Percentiles rank a stretch among this genome's conserved stretches.
phyloP scores from a whole-genome alignment of 1,140 invertebrate genomes.

The Sitophilus oryzae region DNA sequence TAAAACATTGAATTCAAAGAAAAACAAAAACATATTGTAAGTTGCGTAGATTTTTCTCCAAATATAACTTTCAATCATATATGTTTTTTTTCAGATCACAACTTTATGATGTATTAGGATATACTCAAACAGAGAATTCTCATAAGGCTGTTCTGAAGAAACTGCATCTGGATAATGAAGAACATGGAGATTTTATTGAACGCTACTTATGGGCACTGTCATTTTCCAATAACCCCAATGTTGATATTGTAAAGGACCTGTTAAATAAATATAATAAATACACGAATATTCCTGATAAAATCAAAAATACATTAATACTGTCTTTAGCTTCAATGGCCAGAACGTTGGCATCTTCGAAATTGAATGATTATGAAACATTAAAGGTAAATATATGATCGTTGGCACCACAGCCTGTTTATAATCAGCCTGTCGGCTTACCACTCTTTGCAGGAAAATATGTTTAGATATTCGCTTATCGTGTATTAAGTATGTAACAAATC shows the following conservation, averaged over 20 bases:
- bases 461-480: too few relatives aligned
- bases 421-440: too few relatives aligned
- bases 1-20: conserved; percentile 53
- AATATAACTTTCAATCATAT: conserved; percentile 1
- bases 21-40: conserved; percentile 51
- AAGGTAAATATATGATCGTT: conserved; percentile 22
- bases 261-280: conserved; percentile 47
- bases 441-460: too few relatives aligned
- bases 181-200: conserved; percentile 56
- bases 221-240: conserved; percentile 54
- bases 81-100: conserved; percentile 49
- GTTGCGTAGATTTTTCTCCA: conserved; percentile 28
- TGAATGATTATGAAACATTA: conserved; percentile 34
- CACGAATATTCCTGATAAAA: conserved; percentile 49
- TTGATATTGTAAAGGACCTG: conserved; percentile 56
- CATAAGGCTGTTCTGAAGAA: conserved; percentile 63
- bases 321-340: conserved; percentile 58
- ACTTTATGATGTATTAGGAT: conserved; percentile 63
- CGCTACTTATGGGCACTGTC: conserved; percentile 69
- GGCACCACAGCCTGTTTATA: too few relatives aligned
- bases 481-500: too few relatives aligned
- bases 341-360: conserved; percentile 35
- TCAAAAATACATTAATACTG: conserved; percentile 59
- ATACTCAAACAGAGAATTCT: conserved; percentile 58
- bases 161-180: conserved; percentile 53